phyloP scores from a whole-genome alignment of 2,888 invertebrate genomes.

The Cephus pulcher region DNA sequence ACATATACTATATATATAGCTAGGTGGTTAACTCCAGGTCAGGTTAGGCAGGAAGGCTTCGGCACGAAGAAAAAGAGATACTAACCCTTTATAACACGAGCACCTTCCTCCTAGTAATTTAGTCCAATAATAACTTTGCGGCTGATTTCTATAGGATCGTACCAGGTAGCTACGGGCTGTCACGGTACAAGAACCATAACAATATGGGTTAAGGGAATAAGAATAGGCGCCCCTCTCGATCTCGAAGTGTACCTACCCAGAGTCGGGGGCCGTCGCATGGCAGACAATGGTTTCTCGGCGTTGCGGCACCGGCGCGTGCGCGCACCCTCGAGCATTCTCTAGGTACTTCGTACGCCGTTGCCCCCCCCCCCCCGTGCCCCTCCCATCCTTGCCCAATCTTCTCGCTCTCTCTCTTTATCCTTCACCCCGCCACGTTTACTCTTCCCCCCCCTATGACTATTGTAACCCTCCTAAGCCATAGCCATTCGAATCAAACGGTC shows the following conservation, averaged over 20 bases:
- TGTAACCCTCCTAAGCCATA: constrained; percentile 9
- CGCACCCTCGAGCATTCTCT: constrained; percentile 16
- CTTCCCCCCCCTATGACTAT: constrained; percentile 20
- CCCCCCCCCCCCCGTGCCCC: constrained; percentile 11
- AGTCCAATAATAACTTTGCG: constrained; percentile 6
- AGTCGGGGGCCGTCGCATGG: constrained; percentile 10
- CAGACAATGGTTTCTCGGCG: constrained; percentile 20
- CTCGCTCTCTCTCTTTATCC: background rate
- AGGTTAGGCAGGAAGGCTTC: background rate
- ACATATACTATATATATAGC: background rate
- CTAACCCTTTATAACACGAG: background rate
- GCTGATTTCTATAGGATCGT: constrained; percentile 8
- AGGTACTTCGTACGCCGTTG: constrained; percentile 25
- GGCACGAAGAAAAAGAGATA: background rate
- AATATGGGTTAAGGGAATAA: constrained; percentile 33
- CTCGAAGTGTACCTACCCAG: constrained; percentile 17
- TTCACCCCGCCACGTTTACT: background rate
- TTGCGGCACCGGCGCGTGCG: constrained; percentile 23
- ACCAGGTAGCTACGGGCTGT: background rate
- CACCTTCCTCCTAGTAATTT: background rate
- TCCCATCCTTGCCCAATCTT: background rate
- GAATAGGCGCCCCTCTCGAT: constrained; percentile 23
- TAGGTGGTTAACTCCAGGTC: background rate
- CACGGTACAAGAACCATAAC: constrained; percentile 24
- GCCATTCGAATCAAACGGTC: constrained; percentile 49